Evolutionary conservation across 2,888 invertebrate genomes (phyloP), one percentile per base, ranked within the genome.

Genomic region (Melangyna quadrimaculata): DNA sequence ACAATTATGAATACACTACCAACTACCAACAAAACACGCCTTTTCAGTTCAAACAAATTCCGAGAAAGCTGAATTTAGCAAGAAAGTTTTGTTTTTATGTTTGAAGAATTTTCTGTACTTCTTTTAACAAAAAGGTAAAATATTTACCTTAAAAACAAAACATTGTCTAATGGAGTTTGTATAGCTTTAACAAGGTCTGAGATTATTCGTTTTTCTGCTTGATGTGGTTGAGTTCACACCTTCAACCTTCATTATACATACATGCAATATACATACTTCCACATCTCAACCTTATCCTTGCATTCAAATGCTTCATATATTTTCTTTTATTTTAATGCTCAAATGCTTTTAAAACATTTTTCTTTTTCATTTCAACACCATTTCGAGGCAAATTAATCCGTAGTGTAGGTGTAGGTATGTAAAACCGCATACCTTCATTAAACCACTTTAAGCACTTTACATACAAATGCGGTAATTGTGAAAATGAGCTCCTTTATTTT

Each of bases 361-460:
- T 32, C 14, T 59, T 35, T 37, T 3, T 35, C 9, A 29, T 55
- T 35, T 59, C 14, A 51, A 67, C 48, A 51, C 51, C n/a, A 51
- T 67, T 67, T 51, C 51, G 12, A 55, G 35, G 35, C 14, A 63
- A 63, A 24, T 43, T 70, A 70, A 78, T 78, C 17, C 24, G 5
- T 51, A 2, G 14, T 10, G 35, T 0, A 45, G 10, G 43, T 3
- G 48, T 22, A 45, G 1, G 10, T 19, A 4, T 45, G n/a, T 14
- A 12, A 51, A 63, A 51, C 24, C 65, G 27, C 73, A 73, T 19
- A 27, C 22, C 45, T 55, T 71, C 22, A 55, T 55, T 71, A 63
- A 71, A 17, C 32, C 29, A 63, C 35, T 55, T 35, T 24, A 45
- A 63, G 35, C 14, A 45, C 65, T 55, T 55, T 17, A 14, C 27